Evolutionary conservation across 2,797 vertebrate species (phyloP).

Genomic region (Hoplostethus atlanticus): DNA sequence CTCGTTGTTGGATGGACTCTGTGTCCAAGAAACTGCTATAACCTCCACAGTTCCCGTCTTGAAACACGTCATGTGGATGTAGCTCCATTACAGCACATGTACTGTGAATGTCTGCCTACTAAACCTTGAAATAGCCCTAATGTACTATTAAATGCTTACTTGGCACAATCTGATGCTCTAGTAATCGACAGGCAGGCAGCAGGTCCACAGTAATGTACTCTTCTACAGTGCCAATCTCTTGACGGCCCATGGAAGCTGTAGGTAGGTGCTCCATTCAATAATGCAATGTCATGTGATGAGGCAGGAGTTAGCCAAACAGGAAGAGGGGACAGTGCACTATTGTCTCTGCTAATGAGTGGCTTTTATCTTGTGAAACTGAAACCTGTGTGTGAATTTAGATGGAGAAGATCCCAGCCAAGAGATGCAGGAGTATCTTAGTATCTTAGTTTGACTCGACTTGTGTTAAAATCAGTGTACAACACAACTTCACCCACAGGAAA

Average conservation of each 20-base stretch:
- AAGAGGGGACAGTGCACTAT: slow-evolving; percentile 3
- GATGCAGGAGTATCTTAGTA: background rate
- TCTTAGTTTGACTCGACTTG: background rate
- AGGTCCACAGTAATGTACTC: slow-evolving; percentile 38
- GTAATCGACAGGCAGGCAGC: slow-evolving; percentile 39
- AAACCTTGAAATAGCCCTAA: slow-evolving; percentile 29
- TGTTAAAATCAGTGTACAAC: background rate
- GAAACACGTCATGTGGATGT: background rate
- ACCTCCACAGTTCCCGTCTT: no score
- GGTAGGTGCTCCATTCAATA: background rate
- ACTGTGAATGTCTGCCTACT: slow-evolving; percentile 44
- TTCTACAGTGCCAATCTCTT: background rate
- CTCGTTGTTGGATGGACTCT: no score
- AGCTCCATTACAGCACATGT: background rate
- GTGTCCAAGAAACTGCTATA: no score
- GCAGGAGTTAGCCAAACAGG: slow-evolving; percentile 8
- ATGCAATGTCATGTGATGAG: slow-evolving; percentile 27
- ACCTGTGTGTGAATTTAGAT: background rate
- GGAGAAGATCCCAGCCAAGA: background rate
- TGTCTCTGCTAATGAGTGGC: slow-evolving; percentile 1
- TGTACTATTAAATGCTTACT: slow-evolving; percentile 45
- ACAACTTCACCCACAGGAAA: background rate
- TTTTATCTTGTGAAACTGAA: slow-evolving; percentile 17
- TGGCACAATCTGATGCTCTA: slow-evolving; percentile 34
- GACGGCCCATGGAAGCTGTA: background rate